Percentiles rank a stretch among this genome's conserved stretches.
phyloP scores from a whole-genome alignment of 1,140 invertebrate species.

The Lucilia cuprina region DNA sequence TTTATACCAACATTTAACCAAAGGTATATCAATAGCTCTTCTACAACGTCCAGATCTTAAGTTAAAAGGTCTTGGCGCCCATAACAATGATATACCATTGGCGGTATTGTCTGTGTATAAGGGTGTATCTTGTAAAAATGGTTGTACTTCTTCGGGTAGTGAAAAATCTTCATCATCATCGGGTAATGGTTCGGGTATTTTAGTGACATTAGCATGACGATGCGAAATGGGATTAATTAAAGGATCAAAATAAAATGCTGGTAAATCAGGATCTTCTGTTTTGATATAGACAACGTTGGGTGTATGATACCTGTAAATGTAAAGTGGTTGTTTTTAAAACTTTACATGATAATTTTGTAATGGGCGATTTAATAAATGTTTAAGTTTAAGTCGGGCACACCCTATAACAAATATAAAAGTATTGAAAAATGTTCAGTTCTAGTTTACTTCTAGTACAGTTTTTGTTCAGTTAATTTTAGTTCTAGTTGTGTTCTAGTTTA shows the following conservation, averaged over 20 bases:
- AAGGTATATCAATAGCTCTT: constrained; percentile 93
- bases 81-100: constrained; percentile 97
- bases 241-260: constrained; percentile 99
- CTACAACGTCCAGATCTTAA: constrained; percentile 87
- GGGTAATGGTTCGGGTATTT: constrained; percentile 82
- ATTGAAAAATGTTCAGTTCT: too few relatives aligned
- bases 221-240: constrained; percentile 99
- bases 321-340: neutral
- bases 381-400: too few relatives aligned
- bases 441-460: too few relatives aligned
- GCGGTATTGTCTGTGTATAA: constrained; percentile 99
- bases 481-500: too few relatives aligned
- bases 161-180: constrained; percentile 97
- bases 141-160: constrained; percentile 87
- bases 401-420: too few relatives aligned
- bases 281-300: constrained; percentile 99
- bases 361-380: too few relatives aligned
- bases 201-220: constrained; percentile 72
- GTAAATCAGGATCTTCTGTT: constrained; percentile 99
- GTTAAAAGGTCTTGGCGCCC: constrained; percentile 98
- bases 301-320: constrained; percentile 90
- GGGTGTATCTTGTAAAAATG: constrained; percentile 93
- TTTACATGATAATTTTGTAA: too few relatives aligned
- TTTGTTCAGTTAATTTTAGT: too few relatives aligned
- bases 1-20: constrained; percentile 97